phyloP scores from a whole-genome alignment of 2,888 invertebrate genomes.

The Seladonia tumulorum region DNA sequence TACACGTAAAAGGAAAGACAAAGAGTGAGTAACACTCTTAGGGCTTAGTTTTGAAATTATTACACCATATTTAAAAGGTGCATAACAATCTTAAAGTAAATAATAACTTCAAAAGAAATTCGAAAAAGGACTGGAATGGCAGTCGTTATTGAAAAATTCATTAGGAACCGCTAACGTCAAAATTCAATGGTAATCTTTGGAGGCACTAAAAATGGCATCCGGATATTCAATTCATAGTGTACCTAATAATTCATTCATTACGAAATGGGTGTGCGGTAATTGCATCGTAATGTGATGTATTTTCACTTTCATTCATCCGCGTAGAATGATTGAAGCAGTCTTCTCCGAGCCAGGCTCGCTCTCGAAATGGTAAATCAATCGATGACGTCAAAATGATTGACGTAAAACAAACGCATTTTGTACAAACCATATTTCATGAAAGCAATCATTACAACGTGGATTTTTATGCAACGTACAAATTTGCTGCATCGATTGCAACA shows the following conservation, averaged over 20 bases:
- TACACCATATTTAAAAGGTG: too few species aligned
- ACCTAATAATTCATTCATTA: background rate
- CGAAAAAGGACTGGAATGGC: background rate
- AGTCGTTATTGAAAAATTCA: background rate
- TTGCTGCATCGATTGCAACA: background rate
- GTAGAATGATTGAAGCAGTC: background rate
- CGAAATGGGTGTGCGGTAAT: background rate
- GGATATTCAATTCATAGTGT: background rate
- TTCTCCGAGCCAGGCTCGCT: background rate
- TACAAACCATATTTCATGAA: background rate
- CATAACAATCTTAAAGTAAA: background rate
- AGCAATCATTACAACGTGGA: background rate
- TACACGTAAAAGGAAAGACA: too few species aligned
- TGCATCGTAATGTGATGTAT: background rate
- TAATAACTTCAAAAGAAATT: background rate
- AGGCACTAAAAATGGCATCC: background rate
- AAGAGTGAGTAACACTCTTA: too few species aligned
- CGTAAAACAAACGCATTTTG: background rate
- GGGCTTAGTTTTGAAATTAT: too few species aligned
- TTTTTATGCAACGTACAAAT: background rate
- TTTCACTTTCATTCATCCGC: slow-evolving; percentile 3
- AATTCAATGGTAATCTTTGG: background rate
- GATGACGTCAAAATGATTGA: background rate
- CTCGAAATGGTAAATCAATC: too few species aligned
- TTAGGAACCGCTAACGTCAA: background rate